Evolutionary conservation across 2,113 vertebrate species (phyloP).

Genomic region (Gnathonemus longibarbis): DNA sequence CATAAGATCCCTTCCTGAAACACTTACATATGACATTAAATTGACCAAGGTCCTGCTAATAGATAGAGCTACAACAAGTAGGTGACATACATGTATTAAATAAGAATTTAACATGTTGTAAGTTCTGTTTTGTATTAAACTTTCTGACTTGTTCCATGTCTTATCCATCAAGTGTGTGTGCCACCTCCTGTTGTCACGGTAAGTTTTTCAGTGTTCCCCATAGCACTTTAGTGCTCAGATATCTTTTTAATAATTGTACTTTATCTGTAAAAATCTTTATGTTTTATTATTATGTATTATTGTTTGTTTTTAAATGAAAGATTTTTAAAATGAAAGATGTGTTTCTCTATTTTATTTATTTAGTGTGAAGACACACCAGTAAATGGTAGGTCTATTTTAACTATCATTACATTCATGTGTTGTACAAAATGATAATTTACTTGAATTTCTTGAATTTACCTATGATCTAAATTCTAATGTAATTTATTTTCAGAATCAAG

Average conservation of each 20-base stretch:
- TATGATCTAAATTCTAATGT: neutral
- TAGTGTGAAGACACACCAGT: slow-evolving; percentile 37
- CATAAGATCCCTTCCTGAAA: slow-evolving; percentile 3
- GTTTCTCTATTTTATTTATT: slow-evolving; percentile 8
- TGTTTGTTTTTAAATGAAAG: neutral
- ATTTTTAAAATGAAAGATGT: neutral
- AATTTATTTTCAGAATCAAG: slow-evolving; percentile 11
- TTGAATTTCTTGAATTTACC: neutral
- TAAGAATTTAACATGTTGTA: neutral
- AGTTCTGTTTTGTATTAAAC: neutral
- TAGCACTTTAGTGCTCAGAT: neutral
- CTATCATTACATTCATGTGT: neutral
- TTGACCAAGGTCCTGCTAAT: neutral
- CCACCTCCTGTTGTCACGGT: neutral
- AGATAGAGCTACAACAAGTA: slow-evolving; percentile 8
- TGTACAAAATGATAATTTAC: neutral
- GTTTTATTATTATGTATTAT: neutral
- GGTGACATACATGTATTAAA: neutral
- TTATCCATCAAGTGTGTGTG: neutral
- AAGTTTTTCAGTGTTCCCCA: neutral
- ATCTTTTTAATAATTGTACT: neutral
- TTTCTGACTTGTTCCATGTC: neutral
- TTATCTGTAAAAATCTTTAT: neutral
- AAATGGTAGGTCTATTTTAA: slow-evolving; percentile 32
- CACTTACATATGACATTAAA: neutral